Conservation (phyloP, 2,797 vertebrate genomes). For the Phalanger gymnotis region DNA sequence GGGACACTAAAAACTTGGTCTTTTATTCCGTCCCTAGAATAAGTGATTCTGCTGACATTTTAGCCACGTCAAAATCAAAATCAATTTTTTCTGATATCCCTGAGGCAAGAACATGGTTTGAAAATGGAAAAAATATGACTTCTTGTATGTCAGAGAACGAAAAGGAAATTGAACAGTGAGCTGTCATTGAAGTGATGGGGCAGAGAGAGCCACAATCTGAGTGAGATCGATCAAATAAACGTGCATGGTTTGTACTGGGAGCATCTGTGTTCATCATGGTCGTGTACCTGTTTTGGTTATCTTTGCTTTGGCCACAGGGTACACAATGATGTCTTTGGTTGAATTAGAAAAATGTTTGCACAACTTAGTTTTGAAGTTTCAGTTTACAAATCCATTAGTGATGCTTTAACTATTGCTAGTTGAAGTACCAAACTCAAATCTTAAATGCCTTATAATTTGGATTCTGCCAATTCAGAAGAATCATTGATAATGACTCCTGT, state of each 20-base stretch:
- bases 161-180: constrained; percentile 90
- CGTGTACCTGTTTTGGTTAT: constrained; percentile 95
- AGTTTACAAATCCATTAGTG: constrained; percentile 88
- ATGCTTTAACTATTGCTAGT: constrained; percentile 89
- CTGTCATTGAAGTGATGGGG: constrained; percentile 85
- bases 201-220: constrained; percentile 93
- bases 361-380: constrained; percentile 94
- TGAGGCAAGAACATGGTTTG: constrained; percentile 96
- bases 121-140: constrained; percentile 94
- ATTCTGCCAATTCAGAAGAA: constrained; percentile 38
- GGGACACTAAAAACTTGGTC: constrained; percentile 90
- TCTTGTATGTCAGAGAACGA: constrained; percentile 92
- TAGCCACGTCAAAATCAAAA: constrained; percentile 93
- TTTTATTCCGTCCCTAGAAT: constrained; percentile 92
- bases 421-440: constrained; percentile 76
- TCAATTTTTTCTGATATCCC: constrained; percentile 93
- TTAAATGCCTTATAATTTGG: constrained; percentile 26
- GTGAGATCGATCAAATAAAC: constrained; percentile 91
- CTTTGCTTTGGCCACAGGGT: constrained; percentile 97
- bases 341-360: constrained; percentile 94
- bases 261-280: constrained; percentile 94
- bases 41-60: constrained; percentile 93
- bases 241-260: constrained; percentile 91
- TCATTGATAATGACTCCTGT: constrained; percentile 44
- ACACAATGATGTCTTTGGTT: constrained; percentile 94